phyloP scores from a whole-genome alignment of 2,797 vertebrate genomes.

The Falco naumanni region DNA sequence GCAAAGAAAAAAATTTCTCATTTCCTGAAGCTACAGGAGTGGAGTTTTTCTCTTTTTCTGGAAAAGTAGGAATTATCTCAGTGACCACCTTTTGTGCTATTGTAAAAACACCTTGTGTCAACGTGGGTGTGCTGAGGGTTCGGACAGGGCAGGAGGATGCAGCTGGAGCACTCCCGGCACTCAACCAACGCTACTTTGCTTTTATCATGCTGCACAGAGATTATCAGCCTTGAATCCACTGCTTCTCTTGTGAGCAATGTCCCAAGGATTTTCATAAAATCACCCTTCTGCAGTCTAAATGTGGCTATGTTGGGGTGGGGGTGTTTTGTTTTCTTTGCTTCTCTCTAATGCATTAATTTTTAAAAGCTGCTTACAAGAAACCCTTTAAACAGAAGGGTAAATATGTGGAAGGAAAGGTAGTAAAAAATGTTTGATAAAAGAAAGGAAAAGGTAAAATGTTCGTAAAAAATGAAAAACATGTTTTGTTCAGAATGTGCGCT shows the following conservation, averaged over 20 bases:
- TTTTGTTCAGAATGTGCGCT: not conserved
- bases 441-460: not conserved
- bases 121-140: not conserved
- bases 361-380: not conserved
- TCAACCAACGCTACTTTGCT: not conserved
- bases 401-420: not conserved
- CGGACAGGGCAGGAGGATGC: not conserved
- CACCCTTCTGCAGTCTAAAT: not conserved
- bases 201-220: not conserved
- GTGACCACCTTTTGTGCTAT: not conserved
- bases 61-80: conserved; percentile 13
- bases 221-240: not conserved
- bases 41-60: not conserved
- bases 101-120: not conserved
- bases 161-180: not conserved
- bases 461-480: not conserved
- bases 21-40: not conserved
- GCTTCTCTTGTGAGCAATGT: not conserved
- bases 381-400: not conserved
- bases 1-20: not conserved
- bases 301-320: not conserved
- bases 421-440: not conserved
- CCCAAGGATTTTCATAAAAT: not conserved
- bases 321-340: not conserved
- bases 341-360: not conserved